Conservation (phyloP, 2,113 vertebrate species). For the Macquaria australasica region DNA sequence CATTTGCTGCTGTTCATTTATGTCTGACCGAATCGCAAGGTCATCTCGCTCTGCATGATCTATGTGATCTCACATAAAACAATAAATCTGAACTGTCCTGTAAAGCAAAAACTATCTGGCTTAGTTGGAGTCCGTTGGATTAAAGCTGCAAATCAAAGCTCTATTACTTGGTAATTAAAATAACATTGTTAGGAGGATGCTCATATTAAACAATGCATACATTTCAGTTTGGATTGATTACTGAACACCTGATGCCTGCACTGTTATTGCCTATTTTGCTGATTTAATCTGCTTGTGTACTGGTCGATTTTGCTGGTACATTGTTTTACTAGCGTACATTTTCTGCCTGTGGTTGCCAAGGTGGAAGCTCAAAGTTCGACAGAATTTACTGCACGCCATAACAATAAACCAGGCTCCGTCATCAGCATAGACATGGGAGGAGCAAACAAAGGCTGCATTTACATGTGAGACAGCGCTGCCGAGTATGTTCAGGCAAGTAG, state of each 20-base stretch:
- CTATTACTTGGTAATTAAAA: background rate
- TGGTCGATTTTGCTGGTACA: constrained; percentile 22
- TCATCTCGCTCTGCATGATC: background rate
- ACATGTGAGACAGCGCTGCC: constrained; percentile 65
- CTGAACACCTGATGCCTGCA: background rate
- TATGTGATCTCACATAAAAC: background rate
- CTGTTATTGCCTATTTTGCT: background rate
- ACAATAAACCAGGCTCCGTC: constrained; percentile 71
- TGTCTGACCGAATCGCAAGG: background rate
- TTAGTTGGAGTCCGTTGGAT: background rate
- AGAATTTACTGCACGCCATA: constrained; percentile 75
- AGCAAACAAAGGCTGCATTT: constrained; percentile 76
- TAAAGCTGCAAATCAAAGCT: background rate
- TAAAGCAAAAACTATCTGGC: background rate
- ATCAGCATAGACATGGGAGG: constrained; percentile 61
- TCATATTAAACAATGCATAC: background rate
- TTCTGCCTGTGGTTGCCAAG: constrained; percentile 54
- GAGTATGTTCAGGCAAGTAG: constrained; percentile 64
- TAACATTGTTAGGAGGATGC: background rate
- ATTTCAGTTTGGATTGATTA: background rate
- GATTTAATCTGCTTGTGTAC: constrained; percentile 3
- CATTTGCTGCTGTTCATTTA: background rate
- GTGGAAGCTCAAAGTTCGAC: constrained; percentile 82
- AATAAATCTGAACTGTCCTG: background rate
- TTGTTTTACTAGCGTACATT: constrained; percentile 30